These are phyloP conservation scores for Ligdia adustata DNA, from an alignment of 2,888 invertebrate species.

Conservation along the genomic window DNA sequence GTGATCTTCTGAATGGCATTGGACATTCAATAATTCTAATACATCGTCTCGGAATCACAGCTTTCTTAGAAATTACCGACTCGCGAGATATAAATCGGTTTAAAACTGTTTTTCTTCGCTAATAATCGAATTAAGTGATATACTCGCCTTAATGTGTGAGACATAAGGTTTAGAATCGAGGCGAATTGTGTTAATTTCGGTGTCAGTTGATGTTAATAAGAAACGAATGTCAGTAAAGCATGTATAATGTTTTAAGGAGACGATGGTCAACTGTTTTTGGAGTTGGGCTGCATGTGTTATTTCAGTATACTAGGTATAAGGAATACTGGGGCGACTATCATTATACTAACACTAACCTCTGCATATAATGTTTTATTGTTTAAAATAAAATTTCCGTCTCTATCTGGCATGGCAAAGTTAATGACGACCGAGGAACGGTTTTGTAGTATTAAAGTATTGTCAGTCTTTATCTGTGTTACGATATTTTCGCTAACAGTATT, in stretches of 20 bases:
- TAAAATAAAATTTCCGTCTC: too few species aligned
- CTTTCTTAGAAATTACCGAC: constrained; percentile 54
- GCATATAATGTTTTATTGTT: too few species aligned
- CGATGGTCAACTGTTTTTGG: constrained; percentile 9
- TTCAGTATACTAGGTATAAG: too few species aligned
- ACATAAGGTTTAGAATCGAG: constrained; percentile 14
- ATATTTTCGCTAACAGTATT: too few species aligned
- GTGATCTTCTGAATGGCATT: constrained; percentile 54
- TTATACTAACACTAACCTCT: too few species aligned
- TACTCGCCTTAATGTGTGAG: constrained; percentile 4
- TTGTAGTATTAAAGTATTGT: too few species aligned
- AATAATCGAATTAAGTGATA: constrained; percentile 44
- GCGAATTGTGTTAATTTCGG: constrained; percentile 17
- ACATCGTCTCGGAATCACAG: constrained; percentile 63
- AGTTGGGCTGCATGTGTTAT: background rate
- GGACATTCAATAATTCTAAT: constrained; percentile 50
- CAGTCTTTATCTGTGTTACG: too few species aligned
- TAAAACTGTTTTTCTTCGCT: constrained; percentile 64
- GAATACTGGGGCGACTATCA: too few species aligned
- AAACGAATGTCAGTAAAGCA: constrained; percentile 47
- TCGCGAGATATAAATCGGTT: constrained; percentile 56
- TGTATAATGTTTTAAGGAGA: constrained; percentile 73
- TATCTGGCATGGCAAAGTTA: too few species aligned
- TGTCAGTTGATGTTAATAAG: constrained; percentile 36
- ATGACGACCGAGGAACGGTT: too few species aligned